Base-by-base conservation (phyloP, 1,140 invertebrate species). In the Zaprionus vittiger region DNA sequence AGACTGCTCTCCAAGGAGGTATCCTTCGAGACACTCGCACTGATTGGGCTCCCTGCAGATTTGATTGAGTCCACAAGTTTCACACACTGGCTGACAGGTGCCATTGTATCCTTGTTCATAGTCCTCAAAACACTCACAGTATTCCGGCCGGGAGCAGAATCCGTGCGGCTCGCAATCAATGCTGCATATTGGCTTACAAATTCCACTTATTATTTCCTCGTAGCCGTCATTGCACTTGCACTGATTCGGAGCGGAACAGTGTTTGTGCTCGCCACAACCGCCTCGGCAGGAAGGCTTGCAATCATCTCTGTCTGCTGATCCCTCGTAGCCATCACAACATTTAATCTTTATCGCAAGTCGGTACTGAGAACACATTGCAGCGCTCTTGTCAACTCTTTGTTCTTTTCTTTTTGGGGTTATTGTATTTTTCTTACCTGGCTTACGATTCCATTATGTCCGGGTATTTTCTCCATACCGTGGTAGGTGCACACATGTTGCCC, bases 1-100 rank as follows among this genome's bases (percentile, higher is more conserved):
- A 1, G 44, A 70, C 0, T 62, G n/a, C 41, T 17, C 47, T 14
- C 54, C 41, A 6, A 92, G 94, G 5, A 94, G 93, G 73, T 94
- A 94, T 17, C 94, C 94, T 4, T 93, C 91, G 69, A 94, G 94
- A 69, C 95, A 95, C n/a, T 94, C 86, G 69, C 95, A 95, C 44
- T 91, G 83, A 52, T 94, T 94, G 0, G 95, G 95, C 7, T 87
- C 91, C 1, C 93, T 87, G 71, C 95, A 95, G 4, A 91, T 76
- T 15, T 95, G 95, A 77, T 95, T 37, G 4, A 9, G 94, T 0
- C 75, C 73, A 77, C 95, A 95, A 9, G 93, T 17, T 1, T 14
- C 7, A 20, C 91, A 92, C 3, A 60, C 76, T 0, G 96, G 94
- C 2, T 92, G 28, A 69, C 96, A 96, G 28, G 78, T 69, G 44